These are phyloP conservation scores for Cuniculus paca DNA, from an alignment of 2,797 vertebrate species.

Conservation along the genomic window DNA sequence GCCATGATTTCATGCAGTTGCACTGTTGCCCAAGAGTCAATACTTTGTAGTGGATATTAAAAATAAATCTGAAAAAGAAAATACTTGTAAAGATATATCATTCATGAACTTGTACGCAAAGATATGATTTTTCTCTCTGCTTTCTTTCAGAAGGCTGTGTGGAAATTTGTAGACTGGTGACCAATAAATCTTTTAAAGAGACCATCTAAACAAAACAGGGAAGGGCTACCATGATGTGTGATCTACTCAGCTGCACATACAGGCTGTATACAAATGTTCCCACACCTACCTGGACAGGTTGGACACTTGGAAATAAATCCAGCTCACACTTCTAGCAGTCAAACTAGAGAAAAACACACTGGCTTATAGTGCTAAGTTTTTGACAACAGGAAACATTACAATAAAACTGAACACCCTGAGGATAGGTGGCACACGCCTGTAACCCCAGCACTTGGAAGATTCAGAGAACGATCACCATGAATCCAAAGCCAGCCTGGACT, in stretches of 20 bases:
- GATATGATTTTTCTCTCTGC: not conserved
- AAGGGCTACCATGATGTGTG: not conserved
- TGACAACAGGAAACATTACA: not conserved
- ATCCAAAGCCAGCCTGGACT: not conserved
- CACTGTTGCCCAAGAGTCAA: slow-evolving; percentile 40
- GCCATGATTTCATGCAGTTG: slow-evolving; percentile 90
- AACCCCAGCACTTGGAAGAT: not conserved
- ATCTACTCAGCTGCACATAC: not conserved
- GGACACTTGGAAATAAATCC: not conserved
- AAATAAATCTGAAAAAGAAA: slow-evolving; percentile 75
- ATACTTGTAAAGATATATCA: slow-evolving; percentile 30
- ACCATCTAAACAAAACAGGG: not conserved
- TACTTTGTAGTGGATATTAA: slow-evolving; percentile 22
- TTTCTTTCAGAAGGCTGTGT: slow-evolving; percentile 20
- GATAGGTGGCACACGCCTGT: not conserved
- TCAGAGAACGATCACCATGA: not conserved
- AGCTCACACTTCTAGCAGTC: not conserved
- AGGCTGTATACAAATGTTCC: not conserved
- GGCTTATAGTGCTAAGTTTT: not conserved
- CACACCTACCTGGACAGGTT: not conserved
- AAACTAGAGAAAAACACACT: slow-evolving; percentile 30
- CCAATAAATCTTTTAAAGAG: slow-evolving; percentile 47
- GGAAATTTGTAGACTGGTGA: not conserved
- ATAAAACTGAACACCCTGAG: not conserved
- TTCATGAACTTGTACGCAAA: not conserved